Percentiles rank a stretch among this genome's conserved stretches.
phyloP scores from a whole-genome alignment of 2,113 vertebrate genomes.

The Sinosuthora webbiana region DNA sequence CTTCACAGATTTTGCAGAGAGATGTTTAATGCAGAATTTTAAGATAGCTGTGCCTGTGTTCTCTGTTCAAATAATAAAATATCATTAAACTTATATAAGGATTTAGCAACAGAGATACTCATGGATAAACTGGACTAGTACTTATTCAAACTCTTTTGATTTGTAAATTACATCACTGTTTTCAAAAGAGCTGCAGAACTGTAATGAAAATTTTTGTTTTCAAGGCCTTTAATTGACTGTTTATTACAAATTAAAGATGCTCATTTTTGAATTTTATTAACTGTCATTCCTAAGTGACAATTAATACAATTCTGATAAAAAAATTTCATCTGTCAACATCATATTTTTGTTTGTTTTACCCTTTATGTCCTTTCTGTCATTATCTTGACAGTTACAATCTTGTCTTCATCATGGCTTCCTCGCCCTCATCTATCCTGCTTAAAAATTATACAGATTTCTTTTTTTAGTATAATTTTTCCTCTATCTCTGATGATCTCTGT shows the following conservation, averaged over 20 bases:
- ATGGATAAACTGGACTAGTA: background rate
- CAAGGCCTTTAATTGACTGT: background rate
- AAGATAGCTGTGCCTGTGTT: background rate
- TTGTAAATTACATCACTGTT: background rate
- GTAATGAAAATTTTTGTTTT: background rate
- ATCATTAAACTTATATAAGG: background rate
- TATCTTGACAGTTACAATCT: background rate
- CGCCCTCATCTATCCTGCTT: background rate
- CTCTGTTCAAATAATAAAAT: background rate
- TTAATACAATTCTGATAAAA: background rate
- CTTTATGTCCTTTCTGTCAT: background rate
- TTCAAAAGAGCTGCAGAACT: background rate
- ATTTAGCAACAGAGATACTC: background rate
- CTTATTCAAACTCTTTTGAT: background rate
- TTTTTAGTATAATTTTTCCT: background rate
- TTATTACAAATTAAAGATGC: background rate
- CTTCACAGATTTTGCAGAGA: background rate
- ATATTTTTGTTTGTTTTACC: background rate
- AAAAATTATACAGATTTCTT: background rate
- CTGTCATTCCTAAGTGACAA: background rate
- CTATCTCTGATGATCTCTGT: background rate
- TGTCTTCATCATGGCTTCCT: background rate
- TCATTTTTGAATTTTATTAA: background rate
- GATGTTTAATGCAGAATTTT: background rate
- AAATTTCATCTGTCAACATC: background rate